Evolutionary conservation across 2,113 vertebrate species (phyloP), one percentile per base, ranked within the genome.

Genomic region (Cygnus atratus): DNA sequence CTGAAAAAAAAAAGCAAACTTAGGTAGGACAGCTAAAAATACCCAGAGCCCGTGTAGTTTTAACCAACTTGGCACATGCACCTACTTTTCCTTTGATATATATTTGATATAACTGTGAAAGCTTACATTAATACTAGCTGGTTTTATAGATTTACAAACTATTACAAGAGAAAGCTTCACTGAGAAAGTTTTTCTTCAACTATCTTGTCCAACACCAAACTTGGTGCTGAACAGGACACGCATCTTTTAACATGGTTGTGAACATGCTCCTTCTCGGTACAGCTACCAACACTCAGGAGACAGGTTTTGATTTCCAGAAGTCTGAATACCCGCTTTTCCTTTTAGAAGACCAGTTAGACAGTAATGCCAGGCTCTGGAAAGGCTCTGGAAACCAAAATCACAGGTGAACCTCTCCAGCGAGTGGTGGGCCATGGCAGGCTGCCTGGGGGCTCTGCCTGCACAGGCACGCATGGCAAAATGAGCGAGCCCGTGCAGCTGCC

Each of bases 381-480:
- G 29, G 29, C 61, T 17, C 13, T 11, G 24, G 28, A n/a, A 62
- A 39, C 9, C 41, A 2, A 50, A 76, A 52, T 13, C 29, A 20
- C n/a, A 35, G 63, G 15, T 0, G 0, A 63, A 39, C 21, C 6
- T 5, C 18, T 46, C 21, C 48, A 50, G 22, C 6, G 22, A 50
- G 48, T 7, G 48, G 22, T 24, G 22, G 21, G 48, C 48, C 22
- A 50, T 3, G 12, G 48, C 48, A 50, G 15, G 39, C 58, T n/a
- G 58, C 66, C 74, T 26, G 37, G 59, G 21, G 33, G 26, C 46
- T 54, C 37, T 70, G 66, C 39, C 39, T 29, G n/a, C 10, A 1
- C 4, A 31, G 52, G 9, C 44, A 54, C 1, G 1, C 35, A 28
- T 0, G 0, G 61, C 33, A n/a, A 5, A n/a, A 21, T 1, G 1